Conservation (phyloP, 2,113 vertebrate species). For the Malurus cyaneus region DNA sequence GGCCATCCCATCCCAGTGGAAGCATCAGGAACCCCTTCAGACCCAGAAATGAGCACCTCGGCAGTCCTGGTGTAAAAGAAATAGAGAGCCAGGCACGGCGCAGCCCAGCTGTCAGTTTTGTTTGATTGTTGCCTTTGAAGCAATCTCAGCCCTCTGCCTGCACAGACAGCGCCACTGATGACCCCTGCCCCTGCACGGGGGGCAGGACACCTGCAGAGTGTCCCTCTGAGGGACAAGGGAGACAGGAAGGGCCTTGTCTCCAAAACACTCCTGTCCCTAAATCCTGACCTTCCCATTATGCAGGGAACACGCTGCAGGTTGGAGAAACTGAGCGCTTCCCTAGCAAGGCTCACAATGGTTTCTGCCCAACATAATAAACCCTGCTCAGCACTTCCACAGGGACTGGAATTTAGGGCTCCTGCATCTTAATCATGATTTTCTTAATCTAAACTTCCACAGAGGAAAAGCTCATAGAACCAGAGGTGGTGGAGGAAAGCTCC, state of each 20-base stretch:
- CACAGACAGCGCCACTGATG: fast-evolving
- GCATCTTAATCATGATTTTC: neutral
- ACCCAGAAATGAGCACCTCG: neutral
- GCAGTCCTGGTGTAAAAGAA: neutral
- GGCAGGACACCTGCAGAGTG: neutral
- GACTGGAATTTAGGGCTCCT: neutral
- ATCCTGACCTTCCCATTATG: neutral
- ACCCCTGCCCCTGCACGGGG: neutral
- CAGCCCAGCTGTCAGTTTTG: neutral
- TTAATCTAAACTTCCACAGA: neutral
- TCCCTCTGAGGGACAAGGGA: neutral
- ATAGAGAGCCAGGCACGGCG: fast-evolving
- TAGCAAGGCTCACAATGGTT: neutral
- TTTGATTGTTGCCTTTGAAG: neutral
- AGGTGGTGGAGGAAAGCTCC: fast-evolving
- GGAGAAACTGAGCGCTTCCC: neutral
- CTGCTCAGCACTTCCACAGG: neutral
- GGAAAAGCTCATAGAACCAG: neutral
- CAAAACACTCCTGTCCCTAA: neutral
- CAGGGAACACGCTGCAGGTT: neutral
- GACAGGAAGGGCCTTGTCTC: neutral
- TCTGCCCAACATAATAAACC: neutral
- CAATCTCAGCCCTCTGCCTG: fast-evolving
- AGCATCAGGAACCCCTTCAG: fast-evolving
- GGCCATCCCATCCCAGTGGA: fast-evolving